Evolutionary conservation across 2,113 vertebrate species (phyloP).

Genomic region (Pampusana beccarii): DNA sequence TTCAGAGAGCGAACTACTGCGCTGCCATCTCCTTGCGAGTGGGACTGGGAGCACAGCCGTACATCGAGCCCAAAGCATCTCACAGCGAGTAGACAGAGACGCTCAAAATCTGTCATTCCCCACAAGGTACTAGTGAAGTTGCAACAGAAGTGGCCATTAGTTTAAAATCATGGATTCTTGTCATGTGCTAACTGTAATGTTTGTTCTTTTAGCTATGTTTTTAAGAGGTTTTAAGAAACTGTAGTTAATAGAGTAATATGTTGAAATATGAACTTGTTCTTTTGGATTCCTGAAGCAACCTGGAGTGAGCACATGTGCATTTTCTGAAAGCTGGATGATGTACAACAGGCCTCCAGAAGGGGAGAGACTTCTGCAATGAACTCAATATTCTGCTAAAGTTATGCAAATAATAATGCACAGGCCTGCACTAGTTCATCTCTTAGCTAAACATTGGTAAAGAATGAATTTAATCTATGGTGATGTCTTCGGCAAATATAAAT

Average conservation of each 20-base stretch:
- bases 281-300: neutral
- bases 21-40: conserved; percentile 76
- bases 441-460: conserved; percentile 20
- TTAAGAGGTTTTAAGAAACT: neutral
- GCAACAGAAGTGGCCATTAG: neutral
- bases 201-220: neutral
- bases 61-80: neutral
- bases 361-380: neutral
- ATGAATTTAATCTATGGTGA: conserved; percentile 10
- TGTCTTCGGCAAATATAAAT: conserved; percentile 49
- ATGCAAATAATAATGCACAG: conserved; percentile 17
- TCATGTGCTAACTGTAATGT: neutral
- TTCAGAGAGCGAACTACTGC: conserved; percentile 69
- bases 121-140: conserved; percentile 68
- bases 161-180: neutral
- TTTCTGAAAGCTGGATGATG: neutral
- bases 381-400: neutral
- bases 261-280: neutral
- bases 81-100: neutral
- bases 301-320: neutral
- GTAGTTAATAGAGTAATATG: neutral
- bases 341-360: neutral
- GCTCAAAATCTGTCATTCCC: neutral
- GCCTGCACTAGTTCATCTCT: conserved; percentile 23
- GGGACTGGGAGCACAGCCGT: conserved; percentile 64